Base-by-base conservation (phyloP, 2,113 vertebrate species). In the Myrmophylax atrothorax region DNA sequence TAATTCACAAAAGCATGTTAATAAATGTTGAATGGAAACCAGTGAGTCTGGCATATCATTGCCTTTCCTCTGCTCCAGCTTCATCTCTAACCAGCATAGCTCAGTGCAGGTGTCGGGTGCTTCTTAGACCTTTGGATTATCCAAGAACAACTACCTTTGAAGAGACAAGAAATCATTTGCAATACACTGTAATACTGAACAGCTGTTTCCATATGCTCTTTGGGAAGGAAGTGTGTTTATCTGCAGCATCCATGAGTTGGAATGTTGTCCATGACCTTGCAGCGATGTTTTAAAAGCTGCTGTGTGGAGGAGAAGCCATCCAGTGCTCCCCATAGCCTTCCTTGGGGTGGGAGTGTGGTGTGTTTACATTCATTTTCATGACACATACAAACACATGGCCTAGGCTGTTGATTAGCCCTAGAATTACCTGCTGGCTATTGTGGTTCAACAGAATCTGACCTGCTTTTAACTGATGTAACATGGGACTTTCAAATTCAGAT, bases 191-290 rank as follows among this genome's bases (percentile, higher is more conserved):
- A 96, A 96, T 81, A 82, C 60, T 4, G 1, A 84, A 66, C 93
- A 96, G 94, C 96, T 97, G 96, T 92, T 95, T 92, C 46, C 19
- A 38, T 66, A 38, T 0, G 1, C 85, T 87, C 29, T 91, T 94
- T 87, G 88, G 79, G 81, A 97, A 96, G 93, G 58, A 95, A 62
- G 46, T 18, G 31, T 87, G 81, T 93, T 94, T 93, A 89, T 70
- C 89, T 84, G 50, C 68, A 84, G 60, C 29, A 18, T 2, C 3
- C 35, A 93, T 81, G 68, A 90, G 64, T 68, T 74, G 56, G 64
- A 89, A 93, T 90, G 69, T 49, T 94, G 93, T 90, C 89, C 73
- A 12, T 84, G 91, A 96, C 91, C 74, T 94, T 93, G 62, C 37
- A 76, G 74, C 0, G 2, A 76, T 68, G 26, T 53, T 80, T 87